A percentile compares a stretch with the other conserved stretches of the same genome.
phyloP scores from a whole-genome alignment of 2,113 vertebrate genomes.

The Origma solitaria region DNA sequence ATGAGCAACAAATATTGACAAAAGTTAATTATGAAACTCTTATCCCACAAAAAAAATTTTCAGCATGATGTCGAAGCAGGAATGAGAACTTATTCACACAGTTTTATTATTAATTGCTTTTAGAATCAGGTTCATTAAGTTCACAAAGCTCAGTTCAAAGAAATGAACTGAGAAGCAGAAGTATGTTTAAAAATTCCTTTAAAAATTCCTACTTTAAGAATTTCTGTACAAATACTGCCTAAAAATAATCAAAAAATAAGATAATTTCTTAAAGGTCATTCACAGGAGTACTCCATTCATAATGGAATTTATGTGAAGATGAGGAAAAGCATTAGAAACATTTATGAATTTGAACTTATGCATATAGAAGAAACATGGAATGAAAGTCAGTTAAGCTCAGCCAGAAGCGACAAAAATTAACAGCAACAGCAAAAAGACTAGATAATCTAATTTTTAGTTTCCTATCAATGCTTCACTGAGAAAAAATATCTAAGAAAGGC shows the following conservation, averaged over 20 bases:
- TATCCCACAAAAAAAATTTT: background rate
- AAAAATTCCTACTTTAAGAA: background rate
- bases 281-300: background rate
- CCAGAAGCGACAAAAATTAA: background rate
- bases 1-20: background rate
- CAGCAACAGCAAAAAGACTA: background rate
- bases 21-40: conserved; percentile 1
- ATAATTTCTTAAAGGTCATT: background rate
- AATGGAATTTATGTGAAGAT: background rate
- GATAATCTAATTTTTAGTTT: background rate
- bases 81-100: background rate
- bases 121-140: background rate
- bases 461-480: background rate
- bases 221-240: background rate
- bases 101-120: background rate
- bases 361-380: background rate
- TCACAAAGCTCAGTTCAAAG: background rate
- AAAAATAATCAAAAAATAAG: background rate
- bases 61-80: background rate
- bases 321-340: background rate
- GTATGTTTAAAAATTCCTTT: background rate
- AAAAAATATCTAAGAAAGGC: background rate
- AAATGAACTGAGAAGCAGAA: background rate
- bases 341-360: background rate
- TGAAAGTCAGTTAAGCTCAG: background rate